Conservation (phyloP, 2,888 invertebrate species). For the Phyto melanocephala region DNA sequence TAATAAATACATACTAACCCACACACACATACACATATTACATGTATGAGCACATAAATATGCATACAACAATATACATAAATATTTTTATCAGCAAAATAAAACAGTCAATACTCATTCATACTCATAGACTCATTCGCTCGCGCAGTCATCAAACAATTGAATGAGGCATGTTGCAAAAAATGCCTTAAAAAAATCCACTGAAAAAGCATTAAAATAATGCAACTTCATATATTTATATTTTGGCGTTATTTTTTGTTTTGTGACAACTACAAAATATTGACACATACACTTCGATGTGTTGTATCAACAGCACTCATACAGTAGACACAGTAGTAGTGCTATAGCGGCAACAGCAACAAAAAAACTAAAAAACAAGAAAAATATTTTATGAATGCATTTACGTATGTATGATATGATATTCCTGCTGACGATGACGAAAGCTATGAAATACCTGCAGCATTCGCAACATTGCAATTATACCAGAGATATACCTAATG, state of each 20-base stretch:
- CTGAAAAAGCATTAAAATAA: slow-evolving; percentile 59
- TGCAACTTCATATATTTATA: slow-evolving; percentile 49
- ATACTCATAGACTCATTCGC: background rate
- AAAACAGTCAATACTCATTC: slow-evolving; percentile 38
- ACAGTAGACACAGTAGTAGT: background rate
- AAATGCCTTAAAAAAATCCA: slow-evolving; percentile 15
- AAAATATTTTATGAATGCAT: slow-evolving; percentile 30
- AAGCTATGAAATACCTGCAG: background rate
- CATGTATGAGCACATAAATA: background rate
- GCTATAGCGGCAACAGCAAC: slow-evolving; percentile 7
- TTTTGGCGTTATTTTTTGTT: slow-evolving; percentile 3
- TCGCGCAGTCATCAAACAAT: slow-evolving; percentile 23
- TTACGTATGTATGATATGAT: background rate
- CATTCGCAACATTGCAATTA: too few relatives aligned
- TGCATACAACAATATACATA: slow-evolving; percentile 21
- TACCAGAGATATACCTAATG: too few relatives aligned
- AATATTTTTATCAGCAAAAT: slow-evolving; percentile 51
- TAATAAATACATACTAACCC: slow-evolving; percentile 15
- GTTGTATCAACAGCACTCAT: slow-evolving; percentile 36
- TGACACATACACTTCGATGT: slow-evolving; percentile 48
- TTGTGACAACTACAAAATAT: slow-evolving; percentile 49
- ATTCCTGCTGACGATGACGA: background rate
- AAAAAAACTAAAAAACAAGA: slow-evolving; percentile 10
- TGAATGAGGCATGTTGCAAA: slow-evolving; percentile 9
- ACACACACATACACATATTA: background rate